A percentile compares a stretch with the other conserved stretches of the same genome.
Conservation (phyloP, 2,113 vertebrate genomes). For the Myrmecobius fasciatus region DNA sequence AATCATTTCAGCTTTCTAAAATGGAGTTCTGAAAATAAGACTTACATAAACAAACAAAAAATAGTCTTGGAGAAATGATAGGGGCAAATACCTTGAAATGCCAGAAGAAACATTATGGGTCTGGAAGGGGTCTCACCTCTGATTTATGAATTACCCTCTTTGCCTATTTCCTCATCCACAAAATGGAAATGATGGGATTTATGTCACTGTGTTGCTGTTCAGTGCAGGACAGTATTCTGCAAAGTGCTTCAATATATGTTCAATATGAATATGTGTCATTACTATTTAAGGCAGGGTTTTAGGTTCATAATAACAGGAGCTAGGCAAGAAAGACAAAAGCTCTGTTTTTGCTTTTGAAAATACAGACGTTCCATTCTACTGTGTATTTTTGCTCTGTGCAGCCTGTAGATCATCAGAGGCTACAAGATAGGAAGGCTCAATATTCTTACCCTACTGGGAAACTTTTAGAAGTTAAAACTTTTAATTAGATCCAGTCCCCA, state of each 20-base stretch:
- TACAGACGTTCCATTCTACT: not conserved
- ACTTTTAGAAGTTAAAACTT: not conserved
- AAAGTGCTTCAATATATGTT: not conserved
- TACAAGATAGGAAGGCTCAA: not conserved
- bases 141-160: not conserved
- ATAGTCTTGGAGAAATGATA: not conserved
- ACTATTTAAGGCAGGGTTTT: not conserved
- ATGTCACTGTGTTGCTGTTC: not conserved
- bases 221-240: not conserved
- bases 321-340: not conserved
- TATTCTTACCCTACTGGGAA: not conserved
- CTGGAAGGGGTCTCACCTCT: not conserved
- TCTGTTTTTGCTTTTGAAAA: not conserved
- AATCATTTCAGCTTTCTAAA: not conserved
- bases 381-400: not conserved
- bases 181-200: not conserved
- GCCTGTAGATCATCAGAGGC: fast-evolving
- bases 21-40: not conserved
- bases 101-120: not conserved
- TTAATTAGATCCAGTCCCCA: not conserved
- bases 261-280: not conserved
- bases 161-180: not conserved
- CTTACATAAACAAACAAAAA: not conserved
- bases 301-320: not conserved
- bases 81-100: not conserved